Conservation (phyloP, 2,888 invertebrate species). For the Chalcis sispes region DNA sequence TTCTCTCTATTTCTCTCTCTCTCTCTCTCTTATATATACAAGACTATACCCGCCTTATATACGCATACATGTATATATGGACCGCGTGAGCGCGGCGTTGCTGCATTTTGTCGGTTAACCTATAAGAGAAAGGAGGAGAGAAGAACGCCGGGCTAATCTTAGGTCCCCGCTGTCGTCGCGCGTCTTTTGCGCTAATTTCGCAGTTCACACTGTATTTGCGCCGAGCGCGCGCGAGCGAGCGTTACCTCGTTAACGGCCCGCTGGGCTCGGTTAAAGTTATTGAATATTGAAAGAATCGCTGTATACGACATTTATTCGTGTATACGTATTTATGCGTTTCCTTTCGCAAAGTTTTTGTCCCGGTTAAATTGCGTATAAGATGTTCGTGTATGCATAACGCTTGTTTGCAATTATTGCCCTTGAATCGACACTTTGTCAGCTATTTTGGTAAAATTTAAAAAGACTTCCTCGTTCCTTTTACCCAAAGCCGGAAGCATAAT, state of each 20-base stretch:
- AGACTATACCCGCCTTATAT: conserved; percentile 5
- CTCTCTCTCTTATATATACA: conserved; percentile 18
- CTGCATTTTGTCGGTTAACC: conserved; percentile 60
- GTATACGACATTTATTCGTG: neutral
- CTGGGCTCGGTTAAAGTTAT: conserved; percentile 6
- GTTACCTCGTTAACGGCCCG: conserved; percentile 5
- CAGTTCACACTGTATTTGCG: conserved; percentile 39
- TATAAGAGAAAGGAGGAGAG: no score
- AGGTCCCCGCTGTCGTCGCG: neutral
- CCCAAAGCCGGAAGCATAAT: neutral
- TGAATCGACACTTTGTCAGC: neutral
- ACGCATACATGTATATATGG: conserved; percentile 8
- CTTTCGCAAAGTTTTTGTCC: conserved; percentile 2
- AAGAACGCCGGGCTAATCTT: conserved; percentile 41
- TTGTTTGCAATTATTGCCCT: neutral
- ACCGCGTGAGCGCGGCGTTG: conserved; percentile 35
- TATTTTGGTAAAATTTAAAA: neutral
- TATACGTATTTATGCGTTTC: neutral
- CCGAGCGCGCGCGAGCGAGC: no score
- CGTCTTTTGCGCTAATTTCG: conserved; percentile 42
- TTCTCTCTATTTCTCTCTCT: neutral
- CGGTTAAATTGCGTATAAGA: conserved; percentile 41
- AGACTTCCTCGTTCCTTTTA: neutral
- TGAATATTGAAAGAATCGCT: neutral
- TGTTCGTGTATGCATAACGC: neutral